phyloP scores from a whole-genome alignment of 2,888 invertebrate genomes.

The Cataglyphis livida region DNA sequence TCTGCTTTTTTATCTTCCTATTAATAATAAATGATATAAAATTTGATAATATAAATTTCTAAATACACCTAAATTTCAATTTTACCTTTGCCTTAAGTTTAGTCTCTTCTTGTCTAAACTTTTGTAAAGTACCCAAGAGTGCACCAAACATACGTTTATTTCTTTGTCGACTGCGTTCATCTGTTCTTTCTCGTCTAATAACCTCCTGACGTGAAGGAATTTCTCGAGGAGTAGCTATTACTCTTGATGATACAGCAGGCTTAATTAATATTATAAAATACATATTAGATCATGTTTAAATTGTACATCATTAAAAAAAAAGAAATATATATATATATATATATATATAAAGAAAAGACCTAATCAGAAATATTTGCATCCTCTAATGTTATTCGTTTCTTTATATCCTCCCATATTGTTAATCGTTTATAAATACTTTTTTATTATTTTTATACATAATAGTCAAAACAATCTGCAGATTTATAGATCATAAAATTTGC shows the following conservation, averaged over 20 bases:
- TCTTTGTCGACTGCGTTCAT: conserved; percentile 92
- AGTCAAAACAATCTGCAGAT: too few relatives aligned
- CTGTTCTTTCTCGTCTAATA: conserved; percentile 93
- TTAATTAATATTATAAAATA: conserved; percentile 68
- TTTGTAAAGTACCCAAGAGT: conserved; percentile 96
- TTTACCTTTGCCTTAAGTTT: conserved; percentile 93
- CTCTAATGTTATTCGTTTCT: too few relatives aligned
- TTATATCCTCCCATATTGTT: too few relatives aligned
- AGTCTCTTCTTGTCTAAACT: conserved; percentile 97
- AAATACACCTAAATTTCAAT: conserved; percentile 18
- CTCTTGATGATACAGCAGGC: conserved; percentile 92
- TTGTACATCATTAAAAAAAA: not conserved
- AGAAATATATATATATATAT: too few relatives aligned
- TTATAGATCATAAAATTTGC: too few relatives aligned
- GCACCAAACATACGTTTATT: conserved; percentile 99
- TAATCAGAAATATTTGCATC: too few relatives aligned
- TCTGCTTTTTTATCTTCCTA: conserved; percentile 94
- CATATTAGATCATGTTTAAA: conserved; percentile 5
- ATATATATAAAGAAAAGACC: too few relatives aligned
- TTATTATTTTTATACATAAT: too few relatives aligned
- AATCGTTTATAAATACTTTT: too few relatives aligned
- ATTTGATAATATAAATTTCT: not conserved
- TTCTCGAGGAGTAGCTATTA: conserved; percentile 92
- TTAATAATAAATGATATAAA: conserved; percentile 58
- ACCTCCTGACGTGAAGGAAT: conserved; percentile 94